Evolutionary conservation across 2,888 invertebrate genomes (phyloP).

Genomic region (Spisula solida): DNA sequence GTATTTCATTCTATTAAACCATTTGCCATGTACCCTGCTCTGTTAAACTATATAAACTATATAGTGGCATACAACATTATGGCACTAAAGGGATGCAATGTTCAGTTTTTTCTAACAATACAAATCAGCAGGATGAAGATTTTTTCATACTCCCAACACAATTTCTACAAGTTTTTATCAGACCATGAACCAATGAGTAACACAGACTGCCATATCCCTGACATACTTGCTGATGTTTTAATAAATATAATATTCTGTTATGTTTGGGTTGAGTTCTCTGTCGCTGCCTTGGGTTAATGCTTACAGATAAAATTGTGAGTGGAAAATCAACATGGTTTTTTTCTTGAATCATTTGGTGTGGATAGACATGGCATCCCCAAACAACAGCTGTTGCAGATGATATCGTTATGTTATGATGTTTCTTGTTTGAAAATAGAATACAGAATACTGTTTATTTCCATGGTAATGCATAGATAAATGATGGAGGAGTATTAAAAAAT

Average conservation of each 20-base stretch:
- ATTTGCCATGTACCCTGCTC: too few relatives aligned
- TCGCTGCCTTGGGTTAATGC: background rate
- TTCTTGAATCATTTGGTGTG: conserved; percentile 8
- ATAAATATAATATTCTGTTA: background rate
- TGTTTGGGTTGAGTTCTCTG: background rate
- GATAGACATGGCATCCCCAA: background rate
- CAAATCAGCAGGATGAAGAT: too few relatives aligned
- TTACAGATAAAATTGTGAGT: background rate
- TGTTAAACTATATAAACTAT: too few relatives aligned
- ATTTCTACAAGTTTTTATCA: too few relatives aligned
- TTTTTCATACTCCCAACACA: too few relatives aligned
- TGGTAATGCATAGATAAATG: background rate
- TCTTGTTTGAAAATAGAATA: background rate
- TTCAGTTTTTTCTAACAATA: too few relatives aligned
- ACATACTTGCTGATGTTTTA: background rate
- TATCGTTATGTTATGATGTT: background rate
- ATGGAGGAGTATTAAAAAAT: conserved; percentile 4
- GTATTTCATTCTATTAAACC: too few relatives aligned
- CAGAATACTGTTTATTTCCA: background rate
- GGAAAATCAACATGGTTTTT: background rate
- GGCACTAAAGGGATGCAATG: too few relatives aligned
- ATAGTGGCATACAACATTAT: too few relatives aligned
- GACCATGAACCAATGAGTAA: too few relatives aligned
- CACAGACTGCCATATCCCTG: background rate
- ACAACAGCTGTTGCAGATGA: conserved; percentile 6